Conservation (phyloP, 2,113 vertebrate genomes). For the Corythoichthys haematopterus region DNA sequence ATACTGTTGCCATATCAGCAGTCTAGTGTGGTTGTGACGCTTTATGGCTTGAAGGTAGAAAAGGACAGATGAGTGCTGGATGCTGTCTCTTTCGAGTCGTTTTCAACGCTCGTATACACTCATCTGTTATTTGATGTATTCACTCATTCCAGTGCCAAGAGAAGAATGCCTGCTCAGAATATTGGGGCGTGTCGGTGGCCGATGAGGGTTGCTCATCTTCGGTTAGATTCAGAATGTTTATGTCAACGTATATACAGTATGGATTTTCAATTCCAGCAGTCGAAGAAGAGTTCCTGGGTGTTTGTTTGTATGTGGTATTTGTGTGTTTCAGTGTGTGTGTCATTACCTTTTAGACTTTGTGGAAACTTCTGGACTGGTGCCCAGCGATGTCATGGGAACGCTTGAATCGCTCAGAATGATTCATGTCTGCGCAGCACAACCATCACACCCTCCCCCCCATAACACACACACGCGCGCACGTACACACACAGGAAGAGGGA, state of each 20-base stretch:
- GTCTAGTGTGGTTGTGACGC: not conserved
- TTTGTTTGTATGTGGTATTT: constrained; percentile 12
- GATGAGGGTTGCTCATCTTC: constrained; percentile 47
- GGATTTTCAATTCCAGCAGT: constrained; percentile 25
- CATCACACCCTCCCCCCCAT: constrained; percentile 76
- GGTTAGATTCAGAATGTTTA: constrained; percentile 22
- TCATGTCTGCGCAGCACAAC: constrained; percentile 82
- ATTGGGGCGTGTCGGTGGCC: not conserved
- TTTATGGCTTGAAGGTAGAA: constrained; percentile 23
- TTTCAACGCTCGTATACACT: constrained; percentile 49
- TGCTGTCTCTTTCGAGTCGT: constrained; percentile 43
- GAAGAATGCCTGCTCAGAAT: constrained; percentile 57
- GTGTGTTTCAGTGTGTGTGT: constrained; percentile 31
- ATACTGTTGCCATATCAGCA: not conserved
- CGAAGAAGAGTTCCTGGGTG: not conserved
- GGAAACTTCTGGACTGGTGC: constrained; percentile 86
- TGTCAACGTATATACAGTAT: constrained; percentile 36
- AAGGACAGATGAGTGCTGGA: constrained; percentile 51
- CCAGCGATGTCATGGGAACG: constrained; percentile 98
- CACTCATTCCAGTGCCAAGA: constrained; percentile 53
- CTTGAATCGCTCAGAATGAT: constrained; percentile 94
- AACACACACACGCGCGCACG: constrained; percentile 15
- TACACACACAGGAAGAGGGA: constrained; percentile 69
- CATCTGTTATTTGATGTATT: constrained; percentile 65
- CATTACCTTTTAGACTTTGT: constrained; percentile 76